These are phyloP conservation scores for Mesoligia furuncula DNA, from an alignment of 2,888 invertebrate genomes.

Conservation along the genomic window DNA sequence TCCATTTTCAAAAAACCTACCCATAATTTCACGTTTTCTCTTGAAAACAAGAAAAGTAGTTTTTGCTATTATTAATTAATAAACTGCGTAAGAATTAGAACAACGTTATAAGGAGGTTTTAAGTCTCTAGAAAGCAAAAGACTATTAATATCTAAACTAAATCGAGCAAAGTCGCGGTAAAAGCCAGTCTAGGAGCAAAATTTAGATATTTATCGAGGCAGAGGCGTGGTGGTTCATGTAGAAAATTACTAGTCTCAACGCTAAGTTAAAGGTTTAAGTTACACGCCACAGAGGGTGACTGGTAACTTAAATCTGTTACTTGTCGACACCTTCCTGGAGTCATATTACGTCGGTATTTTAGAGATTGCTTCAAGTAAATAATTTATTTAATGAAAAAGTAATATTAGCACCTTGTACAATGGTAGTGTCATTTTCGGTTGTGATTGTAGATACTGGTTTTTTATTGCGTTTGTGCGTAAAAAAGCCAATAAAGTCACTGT, in stretches of 20 bases:
- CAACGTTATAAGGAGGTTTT: neutral
- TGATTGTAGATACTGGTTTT: neutral
- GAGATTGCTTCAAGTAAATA: conserved; percentile 15
- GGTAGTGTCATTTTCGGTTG: neutral
- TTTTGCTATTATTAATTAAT: neutral
- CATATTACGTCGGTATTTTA: conserved; percentile 30
- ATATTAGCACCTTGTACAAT: neutral
- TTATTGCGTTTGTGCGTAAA: neutral
- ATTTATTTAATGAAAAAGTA: conserved; percentile 27
- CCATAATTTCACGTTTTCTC: too few relatives aligned
- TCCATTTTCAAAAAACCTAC: neutral
- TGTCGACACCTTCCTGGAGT: conserved; percentile 50
- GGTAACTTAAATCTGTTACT: conserved; percentile 49
- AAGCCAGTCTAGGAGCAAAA: conserved; percentile 35
- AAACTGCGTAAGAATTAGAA: neutral
- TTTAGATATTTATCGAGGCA: conserved; percentile 55
- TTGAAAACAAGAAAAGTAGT: neutral
- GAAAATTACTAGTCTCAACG: conserved; percentile 66
- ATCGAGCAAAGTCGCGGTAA: neutral
- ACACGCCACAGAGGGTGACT: conserved; percentile 61
- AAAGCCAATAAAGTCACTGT: too few relatives aligned
- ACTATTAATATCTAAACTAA: neutral
- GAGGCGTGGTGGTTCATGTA: conserved; percentile 62
- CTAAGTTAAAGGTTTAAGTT: conserved; percentile 61
- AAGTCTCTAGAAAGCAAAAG: neutral